These are phyloP conservation scores for Dipodomys ordii DNA, from an alignment of 2,113 vertebrate species.

Conservation along the genomic window DNA sequence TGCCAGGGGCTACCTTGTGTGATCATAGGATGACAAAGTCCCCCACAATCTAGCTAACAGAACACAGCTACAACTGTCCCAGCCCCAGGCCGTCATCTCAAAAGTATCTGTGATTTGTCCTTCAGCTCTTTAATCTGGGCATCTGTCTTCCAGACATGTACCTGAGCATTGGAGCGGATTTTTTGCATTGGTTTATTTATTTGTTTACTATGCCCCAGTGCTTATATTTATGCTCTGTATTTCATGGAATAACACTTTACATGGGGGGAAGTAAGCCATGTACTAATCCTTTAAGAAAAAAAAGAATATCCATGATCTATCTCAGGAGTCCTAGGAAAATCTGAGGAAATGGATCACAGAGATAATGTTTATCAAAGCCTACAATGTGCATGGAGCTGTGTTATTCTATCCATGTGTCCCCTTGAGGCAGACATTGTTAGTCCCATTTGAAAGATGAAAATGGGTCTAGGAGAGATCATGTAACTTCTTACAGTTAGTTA, in stretches of 20 bases:
- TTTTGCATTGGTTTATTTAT: no score
- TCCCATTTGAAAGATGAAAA: slow-evolving; percentile 1
- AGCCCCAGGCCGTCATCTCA: not conserved
- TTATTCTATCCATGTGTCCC: not conserved
- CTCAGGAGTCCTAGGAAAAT: not conserved
- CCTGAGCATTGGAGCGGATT: no score
- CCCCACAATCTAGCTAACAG: not conserved
- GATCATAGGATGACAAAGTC: not conserved
- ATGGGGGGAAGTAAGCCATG: no score
- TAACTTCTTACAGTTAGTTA: not conserved
- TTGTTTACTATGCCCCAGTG: no score
- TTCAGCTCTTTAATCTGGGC: no score
- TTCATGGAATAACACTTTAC: no score
- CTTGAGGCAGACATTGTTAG: not conserved
- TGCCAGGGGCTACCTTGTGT: not conserved
- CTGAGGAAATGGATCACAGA: not conserved
- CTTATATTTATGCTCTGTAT: no score
- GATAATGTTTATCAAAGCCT: not conserved
- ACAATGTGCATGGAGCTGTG: not conserved
- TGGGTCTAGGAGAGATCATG: not conserved
- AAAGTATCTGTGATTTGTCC: not conserved
- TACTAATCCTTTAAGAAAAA: no score
- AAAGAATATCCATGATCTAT: not conserved
- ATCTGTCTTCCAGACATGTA: no score
- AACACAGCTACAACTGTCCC: not conserved